phyloP scores from a whole-genome alignment of 2,797 vertebrate species.

The Microctenopoma stevenorrisi region DNA sequence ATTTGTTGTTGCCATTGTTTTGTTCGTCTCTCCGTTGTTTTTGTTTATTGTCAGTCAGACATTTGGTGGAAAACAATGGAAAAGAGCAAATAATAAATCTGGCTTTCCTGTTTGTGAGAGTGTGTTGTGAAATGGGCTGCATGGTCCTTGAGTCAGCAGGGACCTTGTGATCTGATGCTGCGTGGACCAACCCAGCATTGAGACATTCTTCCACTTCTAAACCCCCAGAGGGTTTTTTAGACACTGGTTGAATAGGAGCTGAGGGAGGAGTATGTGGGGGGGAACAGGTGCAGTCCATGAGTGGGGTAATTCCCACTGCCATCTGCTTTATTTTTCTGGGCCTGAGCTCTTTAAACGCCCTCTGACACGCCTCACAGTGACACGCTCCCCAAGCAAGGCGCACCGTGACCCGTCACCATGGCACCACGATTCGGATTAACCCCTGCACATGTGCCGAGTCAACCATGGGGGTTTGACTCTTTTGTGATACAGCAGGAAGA shows the following conservation, averaged over 20 bases:
- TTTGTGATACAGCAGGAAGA: conserved; percentile 75
- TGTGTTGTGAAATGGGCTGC: conserved; percentile 47
- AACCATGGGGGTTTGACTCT: conserved; percentile 75
- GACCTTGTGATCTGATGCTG: conserved; percentile 69
- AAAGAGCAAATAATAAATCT: conserved; percentile 45
- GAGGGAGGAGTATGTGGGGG: conserved; percentile 62
- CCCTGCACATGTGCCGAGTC: conserved; percentile 84
- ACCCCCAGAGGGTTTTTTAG: conserved; percentile 75
- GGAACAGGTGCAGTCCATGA: conserved; percentile 84
- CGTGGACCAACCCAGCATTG: conserved; percentile 66
- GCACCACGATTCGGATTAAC: conserved; percentile 79
- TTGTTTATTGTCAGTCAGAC: conserved; percentile 41
- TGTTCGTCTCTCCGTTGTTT: background rate
- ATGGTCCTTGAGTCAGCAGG: conserved; percentile 64
- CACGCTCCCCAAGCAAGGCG: conserved; percentile 72
- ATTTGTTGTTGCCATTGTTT: conserved; percentile 53
- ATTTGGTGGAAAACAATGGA: conserved; percentile 29
- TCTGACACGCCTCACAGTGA: conserved; percentile 73
- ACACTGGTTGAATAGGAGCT: conserved; percentile 79
- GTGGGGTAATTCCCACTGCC: conserved; percentile 77
- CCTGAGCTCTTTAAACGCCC: conserved; percentile 73
- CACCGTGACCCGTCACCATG: conserved; percentile 79
- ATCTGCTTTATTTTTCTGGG: conserved; percentile 84
- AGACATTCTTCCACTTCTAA: conserved; percentile 85
- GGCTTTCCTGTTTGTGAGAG: conserved; percentile 44